Percentiles rank a stretch among this genome's conserved stretches.
phyloP scores from a whole-genome alignment of 2,888 invertebrate genomes.

The Zaprionus bogoriensis region DNA sequence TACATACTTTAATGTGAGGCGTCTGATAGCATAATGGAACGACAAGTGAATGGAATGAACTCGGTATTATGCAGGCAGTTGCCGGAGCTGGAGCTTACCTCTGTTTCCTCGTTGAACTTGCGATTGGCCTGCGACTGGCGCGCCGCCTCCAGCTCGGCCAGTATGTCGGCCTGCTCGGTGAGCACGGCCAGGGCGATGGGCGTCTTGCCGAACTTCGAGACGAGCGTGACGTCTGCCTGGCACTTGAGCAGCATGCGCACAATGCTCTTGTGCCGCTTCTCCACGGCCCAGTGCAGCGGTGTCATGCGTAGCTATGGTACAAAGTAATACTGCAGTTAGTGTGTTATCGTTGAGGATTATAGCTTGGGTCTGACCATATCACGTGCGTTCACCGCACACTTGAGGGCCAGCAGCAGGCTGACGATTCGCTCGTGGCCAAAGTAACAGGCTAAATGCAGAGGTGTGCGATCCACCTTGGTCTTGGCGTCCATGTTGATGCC shows the following conservation, averaged over 20 bases:
- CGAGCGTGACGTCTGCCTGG: constrained; percentile 88
- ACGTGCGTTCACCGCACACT: constrained; percentile 88
- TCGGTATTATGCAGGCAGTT: too few species aligned
- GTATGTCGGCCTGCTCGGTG: constrained; percentile 86
- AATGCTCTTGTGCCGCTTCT: constrained; percentile 89
- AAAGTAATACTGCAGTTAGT: neutral
- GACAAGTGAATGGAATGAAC: neutral
- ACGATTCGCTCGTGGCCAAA: constrained; percentile 91
- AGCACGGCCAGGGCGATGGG: constrained; percentile 87
- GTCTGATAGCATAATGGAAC: constrained; percentile 22
- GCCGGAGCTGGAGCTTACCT: constrained; percentile 60
- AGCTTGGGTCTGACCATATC: constrained; percentile 88
- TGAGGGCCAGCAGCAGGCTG: constrained; percentile 87
- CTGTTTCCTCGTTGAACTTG: constrained; percentile 78
- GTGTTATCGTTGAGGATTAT: neutral
- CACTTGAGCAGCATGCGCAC: constrained; percentile 88
- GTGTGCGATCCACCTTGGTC: constrained; percentile 96
- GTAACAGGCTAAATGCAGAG: constrained; percentile 93
- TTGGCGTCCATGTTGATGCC: constrained; percentile 94
- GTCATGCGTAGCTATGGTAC: constrained; percentile 90
- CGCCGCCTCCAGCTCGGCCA: constrained; percentile 84
- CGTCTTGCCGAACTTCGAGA: constrained; percentile 90
- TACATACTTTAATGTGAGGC: constrained; percentile 54
- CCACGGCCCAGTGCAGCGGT: constrained; percentile 96
- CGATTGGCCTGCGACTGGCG: constrained; percentile 76